phyloP scores from a whole-genome alignment of 2,797 vertebrate species.

The Loris lydekkerianus region DNA sequence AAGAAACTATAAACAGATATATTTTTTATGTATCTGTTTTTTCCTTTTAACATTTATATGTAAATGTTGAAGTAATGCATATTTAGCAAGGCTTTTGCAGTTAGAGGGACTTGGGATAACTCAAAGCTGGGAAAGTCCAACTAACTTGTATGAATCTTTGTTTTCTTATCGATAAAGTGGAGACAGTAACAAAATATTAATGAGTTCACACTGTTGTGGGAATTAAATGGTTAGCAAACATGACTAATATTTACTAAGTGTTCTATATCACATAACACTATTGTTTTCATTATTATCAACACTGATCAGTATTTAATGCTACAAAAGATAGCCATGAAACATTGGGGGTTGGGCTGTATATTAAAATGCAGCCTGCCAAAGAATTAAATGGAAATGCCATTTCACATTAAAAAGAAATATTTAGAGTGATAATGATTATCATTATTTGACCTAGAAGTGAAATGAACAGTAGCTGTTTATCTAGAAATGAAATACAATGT shows the following conservation, averaged over 20 bases:
- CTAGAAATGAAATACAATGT: neutral
- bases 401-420: constrained; percentile 29
- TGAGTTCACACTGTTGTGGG: neutral
- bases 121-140: neutral
- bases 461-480: neutral
- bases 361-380: neutral
- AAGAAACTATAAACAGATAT: neutral
- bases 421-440: neutral
- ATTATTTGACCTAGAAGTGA: neutral
- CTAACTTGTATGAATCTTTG: neutral
- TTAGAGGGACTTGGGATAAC: neutral
- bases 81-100: neutral
- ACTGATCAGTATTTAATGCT: neutral
- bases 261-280: neutral
- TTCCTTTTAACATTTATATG: neutral
- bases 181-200: neutral
- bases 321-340: neutral
- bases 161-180: neutral
- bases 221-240: neutral
- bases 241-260: neutral
- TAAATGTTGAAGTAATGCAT: neutral
- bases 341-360: neutral
- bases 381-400: neutral
- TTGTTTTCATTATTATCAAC: neutral
- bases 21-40: neutral